These are phyloP conservation scores for Monopis laevigella DNA, from an alignment of 2,888 invertebrate species.

Conservation along the genomic window DNA sequence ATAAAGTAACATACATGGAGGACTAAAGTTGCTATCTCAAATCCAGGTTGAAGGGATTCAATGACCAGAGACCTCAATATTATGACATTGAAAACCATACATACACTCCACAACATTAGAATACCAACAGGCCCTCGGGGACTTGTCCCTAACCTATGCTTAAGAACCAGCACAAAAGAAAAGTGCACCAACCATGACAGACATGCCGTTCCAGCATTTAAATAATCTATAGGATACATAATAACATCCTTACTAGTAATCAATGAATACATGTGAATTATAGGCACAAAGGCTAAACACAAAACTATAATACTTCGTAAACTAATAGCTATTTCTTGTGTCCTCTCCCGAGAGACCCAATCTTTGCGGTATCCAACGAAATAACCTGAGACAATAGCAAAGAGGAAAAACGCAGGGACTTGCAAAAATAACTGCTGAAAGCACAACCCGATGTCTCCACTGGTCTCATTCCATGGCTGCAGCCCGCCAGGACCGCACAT, in stretches of 20 bases:
- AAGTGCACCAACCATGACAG: slow-evolving; percentile 86
- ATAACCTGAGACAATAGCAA: slow-evolving; percentile 83
- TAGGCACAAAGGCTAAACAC: slow-evolving; percentile 72
- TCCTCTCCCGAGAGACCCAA: slow-evolving; percentile 69
- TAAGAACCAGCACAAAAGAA: slow-evolving; percentile 75
- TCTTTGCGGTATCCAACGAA: slow-evolving; percentile 76
- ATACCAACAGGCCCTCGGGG: slow-evolving; percentile 78
- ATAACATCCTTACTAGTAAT: slow-evolving; percentile 54
- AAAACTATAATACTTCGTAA: slow-evolving; percentile 71
- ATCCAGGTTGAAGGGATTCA: slow-evolving; percentile 58
- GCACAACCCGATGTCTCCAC: slow-evolving; percentile 83
- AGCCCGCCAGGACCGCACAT: slow-evolving; percentile 80
- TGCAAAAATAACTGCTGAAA: slow-evolving; percentile 86
- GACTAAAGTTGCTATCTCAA: slow-evolving; percentile 69
- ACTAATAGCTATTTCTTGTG: slow-evolving; percentile 71
- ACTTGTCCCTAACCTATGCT: slow-evolving; percentile 70
- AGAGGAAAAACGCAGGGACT: slow-evolving; percentile 76
- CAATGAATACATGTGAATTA: slow-evolving; percentile 73
- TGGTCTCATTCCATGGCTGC: slow-evolving; percentile 72
- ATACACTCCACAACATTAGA: slow-evolving; percentile 74
- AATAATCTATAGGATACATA: slow-evolving; percentile 74
- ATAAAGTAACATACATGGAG: slow-evolving; percentile 75
- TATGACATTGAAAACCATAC: slow-evolving; percentile 73
- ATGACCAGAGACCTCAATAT: slow-evolving; percentile 73
- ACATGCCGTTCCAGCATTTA: slow-evolving; percentile 75